Evolutionary conservation across 2,888 invertebrate species (phyloP).

Genomic region (Prosopocoilus inquinatus): DNA sequence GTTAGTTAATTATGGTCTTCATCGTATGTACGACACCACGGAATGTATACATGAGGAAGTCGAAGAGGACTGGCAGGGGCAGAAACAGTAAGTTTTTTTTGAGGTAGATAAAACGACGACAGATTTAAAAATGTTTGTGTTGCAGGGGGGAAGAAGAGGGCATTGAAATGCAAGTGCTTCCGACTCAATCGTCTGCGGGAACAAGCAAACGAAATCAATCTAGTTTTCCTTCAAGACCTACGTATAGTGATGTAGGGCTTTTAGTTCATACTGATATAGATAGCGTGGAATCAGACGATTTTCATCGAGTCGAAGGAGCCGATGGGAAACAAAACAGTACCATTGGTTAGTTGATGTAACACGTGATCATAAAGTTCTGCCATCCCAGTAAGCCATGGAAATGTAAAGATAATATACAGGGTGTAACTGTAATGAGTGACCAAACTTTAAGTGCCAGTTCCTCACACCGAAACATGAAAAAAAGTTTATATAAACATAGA

Average conservation of each 20-base stretch:
- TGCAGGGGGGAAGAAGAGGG: constrained; percentile 74
- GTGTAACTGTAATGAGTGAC: no score
- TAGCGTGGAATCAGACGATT: constrained; percentile 50
- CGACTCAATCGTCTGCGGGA: constrained; percentile 38
- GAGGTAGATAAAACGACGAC: neutral
- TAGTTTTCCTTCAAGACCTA: constrained; percentile 32
- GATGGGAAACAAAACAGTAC: constrained; percentile 43
- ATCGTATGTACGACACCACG: constrained; percentile 93
- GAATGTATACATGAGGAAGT: constrained; percentile 64
- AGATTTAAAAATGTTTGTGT: neutral
- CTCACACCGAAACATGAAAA: no score
- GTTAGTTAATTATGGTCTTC: constrained; percentile 83
- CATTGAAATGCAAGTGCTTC: constrained; percentile 77
- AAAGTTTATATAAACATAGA: no score
- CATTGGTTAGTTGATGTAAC: constrained; percentile 39
- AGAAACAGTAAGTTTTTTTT: constrained; percentile 46
- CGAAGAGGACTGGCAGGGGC: constrained; percentile 42
- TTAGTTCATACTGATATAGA: constrained; percentile 43
- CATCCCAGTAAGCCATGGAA: no score
- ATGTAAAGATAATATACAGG: no score
- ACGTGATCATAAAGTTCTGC: no score
- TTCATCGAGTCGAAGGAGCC: constrained; percentile 38
- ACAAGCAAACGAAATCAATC: constrained; percentile 16
- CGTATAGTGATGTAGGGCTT: constrained; percentile 35
- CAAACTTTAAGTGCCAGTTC: no score